These are phyloP conservation scores for Hylia prasina DNA, from an alignment of 2,113 vertebrate species.

Conservation along the genomic window DNA sequence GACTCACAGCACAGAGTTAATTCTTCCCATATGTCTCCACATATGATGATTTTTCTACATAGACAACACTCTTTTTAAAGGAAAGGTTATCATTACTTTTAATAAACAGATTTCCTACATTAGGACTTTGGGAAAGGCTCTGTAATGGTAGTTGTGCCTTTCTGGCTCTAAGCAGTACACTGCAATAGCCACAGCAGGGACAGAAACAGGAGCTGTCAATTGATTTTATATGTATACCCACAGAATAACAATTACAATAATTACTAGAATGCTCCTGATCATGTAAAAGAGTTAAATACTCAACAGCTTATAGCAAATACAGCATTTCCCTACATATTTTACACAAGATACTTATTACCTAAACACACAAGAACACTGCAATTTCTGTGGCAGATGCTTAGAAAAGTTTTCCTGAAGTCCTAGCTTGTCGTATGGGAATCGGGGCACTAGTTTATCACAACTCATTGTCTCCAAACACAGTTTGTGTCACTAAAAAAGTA, in stretches of 20 bases:
- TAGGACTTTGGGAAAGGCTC: background rate
- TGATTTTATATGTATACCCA: background rate
- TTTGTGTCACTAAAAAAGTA: background rate
- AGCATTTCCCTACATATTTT: background rate
- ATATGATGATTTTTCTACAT: background rate
- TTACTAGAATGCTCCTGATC: background rate
- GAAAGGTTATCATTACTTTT: background rate
- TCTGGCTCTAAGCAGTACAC: background rate
- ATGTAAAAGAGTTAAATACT: background rate
- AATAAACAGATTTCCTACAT: background rate
- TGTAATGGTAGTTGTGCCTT: background rate
- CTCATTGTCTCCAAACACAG: background rate
- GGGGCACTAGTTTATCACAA: background rate
- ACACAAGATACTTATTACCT: background rate
- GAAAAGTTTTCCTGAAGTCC: background rate
- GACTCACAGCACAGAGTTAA: background rate
- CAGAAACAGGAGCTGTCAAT: background rate
- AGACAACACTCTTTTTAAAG: background rate
- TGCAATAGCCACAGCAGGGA: background rate
- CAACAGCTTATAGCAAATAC: background rate
- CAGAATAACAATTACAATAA: background rate
- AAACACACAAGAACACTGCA: background rate
- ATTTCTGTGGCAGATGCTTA: background rate
- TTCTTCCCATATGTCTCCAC: background rate
- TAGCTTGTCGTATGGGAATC: too few species aligned